Evolutionary conservation across 2,113 vertebrate genomes (phyloP).

Genomic region (Nematolebias whitei): DNA sequence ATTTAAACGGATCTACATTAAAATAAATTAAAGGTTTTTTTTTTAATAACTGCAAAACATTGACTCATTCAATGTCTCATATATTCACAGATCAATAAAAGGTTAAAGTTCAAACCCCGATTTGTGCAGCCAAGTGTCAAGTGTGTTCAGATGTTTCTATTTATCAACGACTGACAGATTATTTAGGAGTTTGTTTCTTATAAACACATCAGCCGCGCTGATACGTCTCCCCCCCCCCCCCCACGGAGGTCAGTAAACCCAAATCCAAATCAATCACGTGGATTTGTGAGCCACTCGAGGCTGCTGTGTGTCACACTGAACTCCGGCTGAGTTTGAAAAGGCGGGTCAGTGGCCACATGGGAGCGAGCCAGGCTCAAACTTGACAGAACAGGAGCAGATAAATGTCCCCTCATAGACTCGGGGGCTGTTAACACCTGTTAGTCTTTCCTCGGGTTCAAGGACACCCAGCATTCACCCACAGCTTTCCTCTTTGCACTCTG

Average conservation of each 20-base stretch:
- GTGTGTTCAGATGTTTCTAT: no score
- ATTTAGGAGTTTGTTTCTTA: neutral
- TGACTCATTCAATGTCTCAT: no score
- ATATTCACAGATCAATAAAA: neutral
- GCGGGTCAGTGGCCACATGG: neutral
- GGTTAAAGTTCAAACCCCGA: no score
- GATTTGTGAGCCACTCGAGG: no score
- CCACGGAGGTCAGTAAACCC: neutral
- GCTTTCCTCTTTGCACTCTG: conserved; percentile 1
- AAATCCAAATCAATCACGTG: neutral
- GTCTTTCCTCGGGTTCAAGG: conserved; percentile 72
- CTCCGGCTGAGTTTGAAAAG: conserved; percentile 11
- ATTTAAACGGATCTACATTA: no score
- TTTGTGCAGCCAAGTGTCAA: no score
- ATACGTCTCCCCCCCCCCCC: neutral
- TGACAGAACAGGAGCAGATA: conserved; percentile 66
- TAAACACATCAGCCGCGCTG: neutral
- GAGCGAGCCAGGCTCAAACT: conserved; percentile 47
- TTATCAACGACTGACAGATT: neutral
- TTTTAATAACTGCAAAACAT: no score
- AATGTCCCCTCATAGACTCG: conserved; percentile 16
- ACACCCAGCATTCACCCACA: conserved; percentile 20
- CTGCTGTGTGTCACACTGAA: conserved; percentile 13
- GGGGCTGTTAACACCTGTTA: conserved; percentile 63
- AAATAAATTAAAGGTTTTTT: neutral